Evolutionary conservation across 2,113 vertebrate genomes (phyloP).

Genomic region (Chascanopsetta lugubris): DNA sequence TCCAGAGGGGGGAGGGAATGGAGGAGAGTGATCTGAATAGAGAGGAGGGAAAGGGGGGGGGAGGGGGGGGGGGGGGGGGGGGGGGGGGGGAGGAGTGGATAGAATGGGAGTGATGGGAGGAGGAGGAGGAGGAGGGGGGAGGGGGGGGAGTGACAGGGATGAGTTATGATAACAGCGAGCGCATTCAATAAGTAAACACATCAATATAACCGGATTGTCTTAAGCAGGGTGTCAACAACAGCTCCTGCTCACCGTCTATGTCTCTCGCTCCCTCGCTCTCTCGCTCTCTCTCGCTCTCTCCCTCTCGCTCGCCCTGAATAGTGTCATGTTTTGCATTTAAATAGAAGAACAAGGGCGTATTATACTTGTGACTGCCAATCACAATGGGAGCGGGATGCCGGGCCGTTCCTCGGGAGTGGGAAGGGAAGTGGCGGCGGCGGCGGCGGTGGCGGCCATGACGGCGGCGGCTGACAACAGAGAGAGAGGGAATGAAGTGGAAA

Average conservation of each 20-base stretch:
- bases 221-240: slow-evolving; percentile 6
- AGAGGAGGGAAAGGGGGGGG: neutral
- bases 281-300: too few relatives aligned
- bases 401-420: slow-evolving; percentile 39
- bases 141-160: slow-evolving; percentile 16
- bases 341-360: slow-evolving; percentile 43
- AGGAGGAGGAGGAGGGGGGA: slow-evolving; percentile 2
- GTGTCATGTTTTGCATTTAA: slow-evolving; percentile 59
- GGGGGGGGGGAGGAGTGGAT: slow-evolving; percentile 6
- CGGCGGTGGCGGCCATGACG: too few relatives aligned
- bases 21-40: slow-evolving; percentile 66
- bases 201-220: slow-evolving; percentile 30
- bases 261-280: neutral
- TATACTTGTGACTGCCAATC: slow-evolving; percentile 45
- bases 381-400: slow-evolving; percentile 43
- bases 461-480: neutral
- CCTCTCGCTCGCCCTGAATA: neutral
- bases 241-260: slow-evolving; percentile 39
- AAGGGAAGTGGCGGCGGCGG: neutral
- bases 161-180: slow-evolving; percentile 60
- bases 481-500: neutral
- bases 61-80: slow-evolving; percentile 10
- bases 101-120: slow-evolving; percentile 20
- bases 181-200: slow-evolving; percentile 57
- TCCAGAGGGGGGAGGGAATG: slow-evolving; percentile 46